Evolutionary conservation across 2,888 invertebrate species (phyloP).

Genomic region (Tenthredo scrophulariae): DNA sequence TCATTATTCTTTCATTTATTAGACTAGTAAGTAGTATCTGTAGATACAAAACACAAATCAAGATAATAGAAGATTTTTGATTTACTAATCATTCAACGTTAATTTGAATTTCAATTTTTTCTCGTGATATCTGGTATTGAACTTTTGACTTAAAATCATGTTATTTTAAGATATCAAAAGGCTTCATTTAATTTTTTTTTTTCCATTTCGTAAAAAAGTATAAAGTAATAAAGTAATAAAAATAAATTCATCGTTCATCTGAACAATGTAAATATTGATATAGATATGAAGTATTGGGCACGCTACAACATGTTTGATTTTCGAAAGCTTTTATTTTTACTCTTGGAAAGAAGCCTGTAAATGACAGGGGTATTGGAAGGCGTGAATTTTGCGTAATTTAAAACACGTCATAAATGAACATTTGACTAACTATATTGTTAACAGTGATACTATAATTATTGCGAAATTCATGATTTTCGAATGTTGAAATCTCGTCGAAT

Average conservation of each 20-base stretch:
- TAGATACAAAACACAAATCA: background rate
- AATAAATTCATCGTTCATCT: background rate
- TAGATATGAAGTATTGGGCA: background rate
- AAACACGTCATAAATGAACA: background rate
- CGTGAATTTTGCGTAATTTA: background rate
- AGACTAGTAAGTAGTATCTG: background rate
- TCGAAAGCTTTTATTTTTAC: background rate
- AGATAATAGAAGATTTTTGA: background rate
- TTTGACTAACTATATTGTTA: background rate
- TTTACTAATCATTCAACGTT: background rate
- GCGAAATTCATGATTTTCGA: background rate
- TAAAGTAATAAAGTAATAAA: background rate
- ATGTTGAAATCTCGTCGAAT: background rate
- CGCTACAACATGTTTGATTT: background rate
- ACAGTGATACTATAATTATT: constrained; percentile 1
- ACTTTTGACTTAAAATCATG: background rate
- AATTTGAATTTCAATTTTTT: background rate
- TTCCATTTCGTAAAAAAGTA: background rate
- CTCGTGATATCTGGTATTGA: background rate
- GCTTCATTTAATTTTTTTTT: background rate
- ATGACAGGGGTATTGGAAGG: background rate
- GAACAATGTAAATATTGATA: background rate
- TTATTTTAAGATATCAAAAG: no score
- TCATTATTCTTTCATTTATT: background rate
- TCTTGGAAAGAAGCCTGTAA: background rate